Conservation (phyloP, 2,797 vertebrate genomes). For the Cossypha caffra region DNA sequence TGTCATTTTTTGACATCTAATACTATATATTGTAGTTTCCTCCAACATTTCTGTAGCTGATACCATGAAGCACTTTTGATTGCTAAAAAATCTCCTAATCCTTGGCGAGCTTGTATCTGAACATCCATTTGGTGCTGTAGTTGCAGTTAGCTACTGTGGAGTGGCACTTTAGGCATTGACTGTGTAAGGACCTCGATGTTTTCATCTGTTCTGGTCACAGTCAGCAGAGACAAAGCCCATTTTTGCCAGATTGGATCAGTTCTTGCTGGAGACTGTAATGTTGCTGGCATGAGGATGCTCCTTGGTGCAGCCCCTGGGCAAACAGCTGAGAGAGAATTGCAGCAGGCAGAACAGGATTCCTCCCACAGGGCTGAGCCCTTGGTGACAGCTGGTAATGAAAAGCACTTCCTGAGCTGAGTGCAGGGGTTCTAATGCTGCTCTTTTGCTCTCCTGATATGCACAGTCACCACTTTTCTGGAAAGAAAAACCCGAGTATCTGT, state of each 20-base stretch:
- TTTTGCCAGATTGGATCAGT: neutral
- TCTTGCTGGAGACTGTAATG: neutral
- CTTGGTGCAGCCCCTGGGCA: neutral
- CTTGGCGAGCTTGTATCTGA: neutral
- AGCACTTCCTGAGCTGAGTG: neutral
- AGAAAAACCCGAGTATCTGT: neutral
- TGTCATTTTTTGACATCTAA: neutral
- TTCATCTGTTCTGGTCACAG: neutral
- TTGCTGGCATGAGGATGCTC: neutral
- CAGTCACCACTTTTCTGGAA: neutral
- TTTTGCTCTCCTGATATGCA: neutral
- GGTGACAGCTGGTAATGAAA: neutral
- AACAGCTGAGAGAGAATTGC: neutral
- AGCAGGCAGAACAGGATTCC: neutral
- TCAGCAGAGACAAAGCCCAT: neutral
- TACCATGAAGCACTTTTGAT: neutral
- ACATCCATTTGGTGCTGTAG: neutral
- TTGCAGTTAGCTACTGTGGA: neutral
- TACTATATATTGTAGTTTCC: neutral
- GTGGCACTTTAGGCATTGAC: neutral
- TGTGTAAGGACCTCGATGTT: neutral
- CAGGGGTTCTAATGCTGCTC: neutral
- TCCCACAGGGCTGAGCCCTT: neutral
- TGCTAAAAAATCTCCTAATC: neutral
- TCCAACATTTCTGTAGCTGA: neutral